phyloP scores from a whole-genome alignment of 64 coral and sea anemone species.

The Pocillopora damicornis region DNA sequence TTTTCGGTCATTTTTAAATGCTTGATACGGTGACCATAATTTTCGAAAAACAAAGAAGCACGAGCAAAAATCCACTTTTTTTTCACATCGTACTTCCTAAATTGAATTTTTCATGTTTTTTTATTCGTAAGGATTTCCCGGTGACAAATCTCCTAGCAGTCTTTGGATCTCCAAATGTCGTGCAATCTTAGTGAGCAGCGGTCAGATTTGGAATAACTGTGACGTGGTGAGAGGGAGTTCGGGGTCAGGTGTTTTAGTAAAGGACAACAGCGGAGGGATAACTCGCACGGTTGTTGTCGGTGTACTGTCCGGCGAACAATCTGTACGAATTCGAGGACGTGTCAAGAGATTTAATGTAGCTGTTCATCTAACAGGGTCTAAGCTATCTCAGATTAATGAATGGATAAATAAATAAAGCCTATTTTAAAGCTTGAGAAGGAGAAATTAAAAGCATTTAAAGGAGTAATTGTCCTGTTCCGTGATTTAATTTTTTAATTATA shows the following conservation, averaged over 20 bases:
- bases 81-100: no score
- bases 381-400: conserved; percentile 32
- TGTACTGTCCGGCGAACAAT: conserved; percentile 19
- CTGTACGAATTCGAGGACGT: background rate
- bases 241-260: conserved; percentile 70
- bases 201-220: conserved; percentile 46
- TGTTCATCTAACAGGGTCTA: conserved; percentile 14
- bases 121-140: conserved; percentile 45
- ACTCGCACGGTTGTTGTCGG: conserved; percentile 41
- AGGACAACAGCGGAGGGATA: conserved; percentile 5
- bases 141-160: conserved; percentile 55
- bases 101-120: background rate
- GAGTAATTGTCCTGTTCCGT: no score
- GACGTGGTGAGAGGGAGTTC: conserved; percentile 59
- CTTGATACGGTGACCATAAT: no score
- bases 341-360: conserved; percentile 28
- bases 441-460: conserved; percentile 2
- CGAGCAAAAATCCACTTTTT: no score
- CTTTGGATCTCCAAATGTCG: conserved; percentile 60
- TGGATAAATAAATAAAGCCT: conserved; percentile 19
- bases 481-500: no score
- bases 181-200: background rate
- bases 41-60: no score
- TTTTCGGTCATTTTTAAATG: no score
- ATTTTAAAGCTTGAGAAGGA: background rate